A percentile compares a stretch with the other conserved stretches of the same genome.
Evolutionary conservation across 2,888 invertebrate genomes (phyloP).

Genomic region (Stenodema calcarata): DNA sequence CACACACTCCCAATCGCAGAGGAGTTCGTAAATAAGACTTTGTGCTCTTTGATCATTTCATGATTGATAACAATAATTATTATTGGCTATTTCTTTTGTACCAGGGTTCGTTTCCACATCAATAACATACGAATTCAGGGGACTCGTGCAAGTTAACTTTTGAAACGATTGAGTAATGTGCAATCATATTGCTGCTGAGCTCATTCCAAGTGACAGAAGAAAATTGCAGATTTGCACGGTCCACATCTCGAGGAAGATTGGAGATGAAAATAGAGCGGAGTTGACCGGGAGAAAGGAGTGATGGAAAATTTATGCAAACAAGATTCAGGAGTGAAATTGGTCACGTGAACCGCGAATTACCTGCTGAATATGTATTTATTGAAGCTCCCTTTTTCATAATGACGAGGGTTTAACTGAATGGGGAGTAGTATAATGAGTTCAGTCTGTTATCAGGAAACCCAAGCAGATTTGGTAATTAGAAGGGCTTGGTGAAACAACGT

Average conservation of each 20-base stretch:
- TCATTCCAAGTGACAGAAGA: no score
- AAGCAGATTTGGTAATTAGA: not conserved
- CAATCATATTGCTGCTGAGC: no score
- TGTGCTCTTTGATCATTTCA: no score
- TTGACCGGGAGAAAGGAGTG: constrained; percentile 26
- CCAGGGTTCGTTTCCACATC: no score
- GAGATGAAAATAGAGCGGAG: constrained; percentile 1
- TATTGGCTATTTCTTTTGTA: no score
- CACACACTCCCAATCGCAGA: no score
- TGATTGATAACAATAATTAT: no score
- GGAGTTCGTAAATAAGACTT: no score
- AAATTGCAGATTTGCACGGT: not conserved
- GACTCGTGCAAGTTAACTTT: no score
- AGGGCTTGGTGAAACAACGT: not conserved
- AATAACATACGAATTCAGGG: no score
- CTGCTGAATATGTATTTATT: not conserved
- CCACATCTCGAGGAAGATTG: constrained; percentile 16
- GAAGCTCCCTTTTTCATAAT: not conserved
- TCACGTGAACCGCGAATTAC: not conserved
- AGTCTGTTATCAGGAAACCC: not conserved
- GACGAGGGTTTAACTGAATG: not conserved
- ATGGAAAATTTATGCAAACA: constrained; percentile 16
- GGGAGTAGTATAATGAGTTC: not conserved
- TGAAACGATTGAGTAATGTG: no score
- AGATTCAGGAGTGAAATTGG: constrained; percentile 14